Conservation (phyloP, 2,888 invertebrate genomes). For the Gnatocerus cornutus region DNA sequence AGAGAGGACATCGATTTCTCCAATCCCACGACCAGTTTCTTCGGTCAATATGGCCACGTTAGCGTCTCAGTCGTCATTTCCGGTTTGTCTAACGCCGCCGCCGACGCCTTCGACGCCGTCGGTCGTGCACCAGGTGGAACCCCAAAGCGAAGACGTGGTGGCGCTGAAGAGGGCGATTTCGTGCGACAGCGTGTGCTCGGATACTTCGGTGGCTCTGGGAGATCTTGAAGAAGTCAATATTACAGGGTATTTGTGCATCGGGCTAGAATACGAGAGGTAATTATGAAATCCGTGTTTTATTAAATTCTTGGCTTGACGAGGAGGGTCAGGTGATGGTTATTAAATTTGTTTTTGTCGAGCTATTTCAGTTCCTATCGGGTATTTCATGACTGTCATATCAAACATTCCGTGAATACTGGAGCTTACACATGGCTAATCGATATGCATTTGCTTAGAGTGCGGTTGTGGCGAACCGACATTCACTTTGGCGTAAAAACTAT, state of each 20-base stretch:
- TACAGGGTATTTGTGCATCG: slow-evolving; percentile 84
- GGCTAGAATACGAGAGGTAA: slow-evolving; percentile 85
- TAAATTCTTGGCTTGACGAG: slow-evolving; percentile 19
- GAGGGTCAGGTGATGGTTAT: slow-evolving; percentile 9
- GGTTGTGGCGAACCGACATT: background rate
- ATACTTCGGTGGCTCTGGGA: slow-evolving; percentile 82
- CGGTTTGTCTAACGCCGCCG: slow-evolving; percentile 65
- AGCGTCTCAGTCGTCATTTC: slow-evolving; percentile 66
- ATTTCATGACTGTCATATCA: slow-evolving; percentile 14
- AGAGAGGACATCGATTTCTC: slow-evolving; percentile 66
- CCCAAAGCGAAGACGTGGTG: slow-evolving; percentile 60
- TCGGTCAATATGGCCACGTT: slow-evolving; percentile 67
- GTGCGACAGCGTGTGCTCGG: slow-evolving; percentile 87
- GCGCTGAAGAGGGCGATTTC: slow-evolving; percentile 80
- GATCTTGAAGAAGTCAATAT: slow-evolving; percentile 82
- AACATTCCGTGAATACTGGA: slow-evolving; percentile 24
- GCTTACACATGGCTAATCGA: slow-evolving; percentile 23
- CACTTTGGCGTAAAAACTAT: background rate
- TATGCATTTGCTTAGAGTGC: slow-evolving; percentile 23
- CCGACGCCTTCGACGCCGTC: slow-evolving; percentile 56
- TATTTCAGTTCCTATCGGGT: slow-evolving; percentile 1
- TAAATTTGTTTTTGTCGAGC: slow-evolving; percentile 11
- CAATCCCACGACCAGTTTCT: slow-evolving; percentile 68
- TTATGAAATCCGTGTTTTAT: slow-evolving; percentile 8
- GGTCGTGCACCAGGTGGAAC: slow-evolving; percentile 28